Evolutionary conservation across 2,797 vertebrate species (phyloP).

Genomic region (Microcaecilia unicolor): DNA sequence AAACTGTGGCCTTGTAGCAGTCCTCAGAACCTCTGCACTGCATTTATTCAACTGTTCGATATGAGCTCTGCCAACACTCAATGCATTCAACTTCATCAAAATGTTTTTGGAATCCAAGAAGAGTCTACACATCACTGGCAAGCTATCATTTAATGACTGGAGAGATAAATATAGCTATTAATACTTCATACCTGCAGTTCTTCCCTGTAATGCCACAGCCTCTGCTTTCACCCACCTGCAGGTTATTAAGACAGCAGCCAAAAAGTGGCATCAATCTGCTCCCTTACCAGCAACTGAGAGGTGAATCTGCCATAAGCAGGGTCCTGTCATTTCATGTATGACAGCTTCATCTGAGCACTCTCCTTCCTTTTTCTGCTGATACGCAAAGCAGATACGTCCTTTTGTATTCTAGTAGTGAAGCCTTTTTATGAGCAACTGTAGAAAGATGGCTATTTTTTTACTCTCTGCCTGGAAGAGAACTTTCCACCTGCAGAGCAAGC

Average conservation of each 20-base stretch:
- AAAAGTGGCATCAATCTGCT: too few relatives aligned
- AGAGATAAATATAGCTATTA: slow-evolving; percentile 53
- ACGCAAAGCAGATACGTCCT: not conserved
- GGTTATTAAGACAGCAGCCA: slow-evolving; percentile 34
- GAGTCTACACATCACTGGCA: slow-evolving; percentile 14
- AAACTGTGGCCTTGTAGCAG: too few relatives aligned
- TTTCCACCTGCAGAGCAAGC: too few relatives aligned
- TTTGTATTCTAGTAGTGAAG: not conserved
- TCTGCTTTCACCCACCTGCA: slow-evolving; percentile 30
- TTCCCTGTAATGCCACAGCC: slow-evolving; percentile 27
- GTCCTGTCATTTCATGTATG: slow-evolving; percentile 20
- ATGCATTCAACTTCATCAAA: slow-evolving; percentile 25
- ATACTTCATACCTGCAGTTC: slow-evolving; percentile 35
- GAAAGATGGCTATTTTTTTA: too few relatives aligned
- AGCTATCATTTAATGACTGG: slow-evolving; percentile 39
- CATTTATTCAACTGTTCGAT: too few relatives aligned
- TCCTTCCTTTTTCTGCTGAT: not conserved
- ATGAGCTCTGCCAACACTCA: slow-evolving; percentile 12
- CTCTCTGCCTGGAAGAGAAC: too few relatives aligned
- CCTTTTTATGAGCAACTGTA: not conserved
- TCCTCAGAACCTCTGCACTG: too few relatives aligned
- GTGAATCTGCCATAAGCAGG: not conserved
- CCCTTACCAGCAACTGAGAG: too few relatives aligned
- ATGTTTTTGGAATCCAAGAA: slow-evolving; percentile 20
- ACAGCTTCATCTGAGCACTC: slow-evolving; percentile 15